A percentile compares a stretch with the other conserved stretches of the same genome.
phyloP scores from a whole-genome alignment of 2,888 invertebrate genomes.

The Drosophila flavopinicola region DNA sequence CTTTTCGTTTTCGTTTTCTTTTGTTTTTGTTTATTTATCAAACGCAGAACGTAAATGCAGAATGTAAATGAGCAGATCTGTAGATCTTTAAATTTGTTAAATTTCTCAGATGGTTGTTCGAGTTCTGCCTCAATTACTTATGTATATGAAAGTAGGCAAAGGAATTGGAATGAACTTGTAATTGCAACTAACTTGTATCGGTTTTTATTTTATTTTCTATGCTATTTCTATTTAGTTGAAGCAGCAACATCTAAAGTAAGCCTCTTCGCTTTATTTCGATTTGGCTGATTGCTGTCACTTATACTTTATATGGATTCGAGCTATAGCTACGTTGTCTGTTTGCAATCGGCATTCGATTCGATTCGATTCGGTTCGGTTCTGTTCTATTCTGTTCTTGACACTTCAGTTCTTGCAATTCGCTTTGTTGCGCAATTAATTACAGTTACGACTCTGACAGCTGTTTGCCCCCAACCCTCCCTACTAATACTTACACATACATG shows the following conservation, averaged over 20 bases:
- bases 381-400: conserved; percentile 19
- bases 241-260: conserved; percentile 54
- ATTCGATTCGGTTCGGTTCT: too few species aligned
- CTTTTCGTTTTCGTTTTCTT: conserved; percentile 11
- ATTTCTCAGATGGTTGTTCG: conserved; percentile 1
- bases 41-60: conserved; percentile 22
- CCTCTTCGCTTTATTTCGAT: conserved; percentile 20
- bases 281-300: conserved; percentile 45
- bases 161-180: not conserved
- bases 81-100: conserved; percentile 4
- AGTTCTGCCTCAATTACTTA: not conserved
- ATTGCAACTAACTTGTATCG: conserved; percentile 12
- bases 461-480: not conserved
- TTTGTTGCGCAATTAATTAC: conserved; percentile 58
- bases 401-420: conserved; percentile 19
- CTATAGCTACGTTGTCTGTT: conserved; percentile 10
- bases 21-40: conserved; percentile 15
- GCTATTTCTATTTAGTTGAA: conserved; percentile 28
- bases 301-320: conserved; percentile 24
- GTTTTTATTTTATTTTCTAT: conserved; percentile 13
- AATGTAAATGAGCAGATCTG: conserved; percentile 1
- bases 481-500: not conserved
- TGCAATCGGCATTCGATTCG: conserved; percentile 2
- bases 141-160: conserved; percentile 1
- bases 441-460: conserved; percentile 53